These are phyloP conservation scores for Andricus curvator DNA, from an alignment of 2,888 invertebrate species.

Conservation along the genomic window DNA sequence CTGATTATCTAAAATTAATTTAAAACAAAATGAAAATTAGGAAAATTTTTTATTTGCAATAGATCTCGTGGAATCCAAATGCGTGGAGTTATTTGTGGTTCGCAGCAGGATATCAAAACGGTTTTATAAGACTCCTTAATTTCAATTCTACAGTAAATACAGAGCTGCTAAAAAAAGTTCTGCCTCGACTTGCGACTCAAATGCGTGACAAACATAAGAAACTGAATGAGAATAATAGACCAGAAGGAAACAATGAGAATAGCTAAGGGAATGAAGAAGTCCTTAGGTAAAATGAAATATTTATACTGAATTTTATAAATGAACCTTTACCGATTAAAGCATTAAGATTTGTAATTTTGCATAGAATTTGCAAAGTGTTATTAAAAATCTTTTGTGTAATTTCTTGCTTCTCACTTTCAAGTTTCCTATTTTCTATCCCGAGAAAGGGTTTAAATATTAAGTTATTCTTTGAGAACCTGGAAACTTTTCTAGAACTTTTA, in stretches of 20 bases:
- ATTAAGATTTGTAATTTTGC: not conserved
- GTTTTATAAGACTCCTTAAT: conserved; percentile 74
- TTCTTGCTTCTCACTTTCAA: not conserved
- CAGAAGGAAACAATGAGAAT: conserved; percentile 40
- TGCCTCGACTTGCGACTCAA: conserved; percentile 56
- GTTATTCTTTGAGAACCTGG: not conserved
- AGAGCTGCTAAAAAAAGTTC: conserved; percentile 52
- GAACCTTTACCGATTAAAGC: not conserved
- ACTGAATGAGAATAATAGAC: not conserved
- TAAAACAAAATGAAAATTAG: not conserved
- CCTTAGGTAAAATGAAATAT: not conserved
- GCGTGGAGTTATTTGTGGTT: conserved; percentile 77
- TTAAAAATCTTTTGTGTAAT: not conserved
- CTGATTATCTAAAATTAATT: conserved; percentile 1
- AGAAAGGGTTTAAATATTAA: not conserved
- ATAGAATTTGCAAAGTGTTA: not conserved
- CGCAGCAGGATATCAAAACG: conserved; percentile 77
- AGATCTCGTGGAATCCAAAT: conserved; percentile 79
- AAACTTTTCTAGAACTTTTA: too few relatives aligned
- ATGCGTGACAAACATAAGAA: conserved; percentile 48
- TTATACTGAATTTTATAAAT: not conserved
- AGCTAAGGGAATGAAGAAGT: not conserved
- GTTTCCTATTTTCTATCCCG: not conserved
- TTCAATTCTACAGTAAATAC: conserved; percentile 63
- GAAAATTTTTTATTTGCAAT: conserved; percentile 30